Base-by-base conservation (phyloP, 2,888 invertebrate genomes). In the Anthrax anthrax region DNA sequence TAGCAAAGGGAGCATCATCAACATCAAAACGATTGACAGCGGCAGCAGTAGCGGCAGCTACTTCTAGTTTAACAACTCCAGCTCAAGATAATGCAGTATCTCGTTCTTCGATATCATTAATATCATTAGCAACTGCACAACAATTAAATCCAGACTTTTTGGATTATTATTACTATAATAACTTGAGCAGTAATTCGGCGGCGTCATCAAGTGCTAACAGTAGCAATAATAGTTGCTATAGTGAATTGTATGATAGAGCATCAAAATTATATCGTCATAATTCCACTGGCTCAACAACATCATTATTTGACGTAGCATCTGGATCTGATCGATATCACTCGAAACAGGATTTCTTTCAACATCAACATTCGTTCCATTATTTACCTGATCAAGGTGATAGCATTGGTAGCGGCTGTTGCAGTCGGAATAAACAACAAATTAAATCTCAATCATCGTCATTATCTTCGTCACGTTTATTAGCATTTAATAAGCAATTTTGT, bases 101-200 rank as follows among this genome's bases (percentile, higher is more conserved):
- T 10, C 47, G 47, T 9, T 47, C 47, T 23, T 43, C 47, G 40
- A 40, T 47, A 27, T 47, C 47, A 29, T 16, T 47, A 14, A 43
- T 43, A 27, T 47, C 47, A 36, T 23, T 47, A 43, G 41, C 46
- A n/a, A 46, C 40, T 37, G 41, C 46, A 29, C 46, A 46, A 37
- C 38, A 46, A 27, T 8, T 36, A n/a, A 36, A 36, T 36, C 36
- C 13, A 36, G 29, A 32, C 12, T 17, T 46, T 14, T 41, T 46
- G 17, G 46, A 46, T 37, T 46, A 46, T 37, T 46, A 46, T 18
- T n/a, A n/a, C n/a, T 41, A 41, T 18, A 46, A 46, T 37, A 32
- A 32, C 12, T 12, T 32, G 12, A 32, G 12, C 12, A 32, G 13
- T 32, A 32, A 9, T 4, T 32, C 29, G 12, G 29, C 13, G 12